A percentile compares a stretch with the other conserved stretches of the same genome.
These are phyloP conservation scores for Shinisaurus crocodilurus DNA, from an alignment of 2,113 vertebrate genomes.

Conservation along the genomic window DNA sequence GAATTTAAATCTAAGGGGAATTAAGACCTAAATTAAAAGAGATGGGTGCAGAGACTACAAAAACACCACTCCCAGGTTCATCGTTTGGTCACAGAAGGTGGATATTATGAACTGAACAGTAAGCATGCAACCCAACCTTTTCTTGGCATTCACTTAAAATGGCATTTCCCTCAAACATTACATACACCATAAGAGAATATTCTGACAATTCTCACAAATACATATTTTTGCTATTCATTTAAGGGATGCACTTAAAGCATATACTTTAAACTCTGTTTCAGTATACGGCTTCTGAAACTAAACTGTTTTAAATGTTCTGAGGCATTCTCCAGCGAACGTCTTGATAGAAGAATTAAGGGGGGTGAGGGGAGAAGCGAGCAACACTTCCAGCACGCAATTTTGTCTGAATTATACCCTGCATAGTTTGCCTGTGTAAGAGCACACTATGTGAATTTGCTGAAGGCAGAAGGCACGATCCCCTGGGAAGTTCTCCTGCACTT, in stretches of 20 bases:
- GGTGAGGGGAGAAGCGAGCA: background rate
- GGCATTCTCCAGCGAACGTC: constrained; percentile 61
- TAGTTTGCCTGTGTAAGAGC: constrained; percentile 52
- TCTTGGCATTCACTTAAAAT: constrained; percentile 22
- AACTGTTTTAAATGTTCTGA: constrained; percentile 72
- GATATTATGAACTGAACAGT: background rate
- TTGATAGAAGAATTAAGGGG: constrained; percentile 47
- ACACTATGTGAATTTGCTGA: constrained; percentile 61
- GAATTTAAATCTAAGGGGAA: constrained; percentile 43
- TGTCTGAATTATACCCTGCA: constrained; percentile 41
- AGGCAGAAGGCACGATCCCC: constrained; percentile 39
- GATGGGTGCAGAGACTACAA: background rate
- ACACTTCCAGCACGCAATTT: background rate
- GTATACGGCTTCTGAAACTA: constrained; percentile 63
- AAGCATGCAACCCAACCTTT: constrained; percentile 35
- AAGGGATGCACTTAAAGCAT: background rate
- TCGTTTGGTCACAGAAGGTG: constrained; percentile 30
- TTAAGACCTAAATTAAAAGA: constrained; percentile 36
- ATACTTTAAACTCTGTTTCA: background rate
- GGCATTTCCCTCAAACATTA: constrained; percentile 3
- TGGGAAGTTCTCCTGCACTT: background rate
- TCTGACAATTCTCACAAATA: background rate
- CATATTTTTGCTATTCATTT: background rate
- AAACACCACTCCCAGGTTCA: constrained; percentile 12
- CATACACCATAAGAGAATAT: constrained; percentile 8